phyloP scores from a whole-genome alignment of 2,797 vertebrate genomes.

The Typhlichthys subterraneus region DNA sequence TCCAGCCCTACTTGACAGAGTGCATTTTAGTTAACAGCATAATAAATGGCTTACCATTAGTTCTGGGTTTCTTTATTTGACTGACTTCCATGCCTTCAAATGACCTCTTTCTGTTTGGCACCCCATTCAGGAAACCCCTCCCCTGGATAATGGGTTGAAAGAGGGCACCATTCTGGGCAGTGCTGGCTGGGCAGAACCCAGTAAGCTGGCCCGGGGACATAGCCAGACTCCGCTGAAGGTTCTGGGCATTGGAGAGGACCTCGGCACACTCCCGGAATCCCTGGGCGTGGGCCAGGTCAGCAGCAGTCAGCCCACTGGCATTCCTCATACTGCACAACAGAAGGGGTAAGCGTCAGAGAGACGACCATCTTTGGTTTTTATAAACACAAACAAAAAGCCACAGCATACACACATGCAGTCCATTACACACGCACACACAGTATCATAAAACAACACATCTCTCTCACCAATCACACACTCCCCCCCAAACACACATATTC shows the following conservation, averaged over 20 bases:
- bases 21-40: neutral
- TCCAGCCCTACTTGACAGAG: too few species aligned
- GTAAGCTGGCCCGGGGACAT: conserved; percentile 80
- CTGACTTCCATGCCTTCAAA: conserved; percentile 86
- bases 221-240: conserved; percentile 86
- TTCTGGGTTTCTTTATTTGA: conserved; percentile 90
- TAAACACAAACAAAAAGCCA: conserved; percentile 5
- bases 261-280: conserved; percentile 96
- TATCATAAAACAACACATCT: neutral
- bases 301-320: conserved; percentile 98
- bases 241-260: conserved; percentile 97
- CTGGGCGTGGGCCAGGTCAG: conserved; percentile 98
- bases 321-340: conserved; percentile 96
- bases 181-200: conserved; percentile 81
- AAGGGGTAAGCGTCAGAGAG: conserved; percentile 84
- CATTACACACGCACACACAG: conserved; percentile 15
- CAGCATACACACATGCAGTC: conserved; percentile 28
- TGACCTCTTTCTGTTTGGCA: conserved; percentile 91
- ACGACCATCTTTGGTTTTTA: conserved; percentile 30
- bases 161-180: conserved; percentile 83
- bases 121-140: conserved; percentile 77
- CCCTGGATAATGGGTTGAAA: conserved; percentile 73
- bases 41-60: conserved; percentile 72
- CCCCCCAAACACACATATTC: conserved; percentile 29
- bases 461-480: conserved; percentile 16